Base-by-base conservation (phyloP, 2,888 invertebrate species). In the Mamestra brassicae region DNA sequence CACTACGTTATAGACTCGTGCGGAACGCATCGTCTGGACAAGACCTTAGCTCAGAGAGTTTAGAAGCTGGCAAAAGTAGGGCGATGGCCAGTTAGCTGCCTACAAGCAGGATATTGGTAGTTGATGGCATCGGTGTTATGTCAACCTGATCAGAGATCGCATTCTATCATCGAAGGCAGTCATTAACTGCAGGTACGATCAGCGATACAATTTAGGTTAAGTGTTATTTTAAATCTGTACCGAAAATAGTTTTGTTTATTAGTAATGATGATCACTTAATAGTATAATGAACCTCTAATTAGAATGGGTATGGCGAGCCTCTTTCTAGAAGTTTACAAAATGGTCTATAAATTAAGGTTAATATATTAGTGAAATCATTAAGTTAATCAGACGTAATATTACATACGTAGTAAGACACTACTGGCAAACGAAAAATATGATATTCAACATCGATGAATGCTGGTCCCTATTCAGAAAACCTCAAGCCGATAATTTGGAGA, bases 71-170 rank as follows among this genome's bases (percentile, higher is more conserved):
- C 45, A 36, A 73, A 87, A 81, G 77, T 87, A 83, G 87, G 80
- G 69, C 85, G 82, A 80, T 74, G 50, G 71, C 67, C 68, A 77
- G 85, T 84, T 78, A 78, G 64, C 74, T 65, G 61, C 76, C 79
- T 65, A 69, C 76, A 68, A 85, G 70, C 80, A 86, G 86, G 83
- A 85, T 87, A 87, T 81, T 78, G 77, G 62, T 54, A 76, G 61
- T 76, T 79, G 71, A 75, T 76, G 60, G 54, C 71, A 61, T 81
- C 72, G 72, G 54, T 70, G 64, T 76, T 74, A 68, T 70, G 52
- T 76, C 75, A 75, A 52, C n/a, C 71, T 62, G 64, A 72, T 63
- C 57, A 52, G 38, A 13, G 52, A 67, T 78, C 64, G 61, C 47
- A 71, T 26, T 58, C 36, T 54, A 61, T 64, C 47, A 58, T 50